phyloP scores from a whole-genome alignment of 2,888 invertebrate species.

The Cephus rjabovi region DNA sequence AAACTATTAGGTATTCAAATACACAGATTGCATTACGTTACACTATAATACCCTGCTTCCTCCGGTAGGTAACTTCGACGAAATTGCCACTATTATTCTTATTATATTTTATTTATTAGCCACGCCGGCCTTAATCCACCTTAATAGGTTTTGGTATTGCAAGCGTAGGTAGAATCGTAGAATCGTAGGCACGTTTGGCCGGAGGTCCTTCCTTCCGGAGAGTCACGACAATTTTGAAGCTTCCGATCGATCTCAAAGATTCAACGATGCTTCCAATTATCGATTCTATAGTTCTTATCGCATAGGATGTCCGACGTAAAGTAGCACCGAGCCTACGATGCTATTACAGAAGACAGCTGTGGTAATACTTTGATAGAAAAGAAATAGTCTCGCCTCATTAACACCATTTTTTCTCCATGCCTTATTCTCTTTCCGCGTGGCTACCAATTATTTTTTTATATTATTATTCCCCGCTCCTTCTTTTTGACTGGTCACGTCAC shows the following conservation, averaged over 20 bases:
- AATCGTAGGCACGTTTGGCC: background rate
- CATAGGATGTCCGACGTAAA: background rate
- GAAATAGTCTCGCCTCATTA: conserved; percentile 60
- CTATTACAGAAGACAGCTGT: background rate
- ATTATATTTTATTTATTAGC: conserved; percentile 51
- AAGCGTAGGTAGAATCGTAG: background rate
- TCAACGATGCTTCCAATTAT: background rate
- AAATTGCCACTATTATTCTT: conserved; percentile 53
- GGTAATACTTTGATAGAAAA: conserved; percentile 33
- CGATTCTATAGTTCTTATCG: background rate
- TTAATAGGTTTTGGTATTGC: background rate
- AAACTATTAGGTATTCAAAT: conserved; percentile 63
- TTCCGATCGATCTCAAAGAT: background rate
- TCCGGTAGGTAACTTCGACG: conserved; percentile 31
- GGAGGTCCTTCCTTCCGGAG: background rate
- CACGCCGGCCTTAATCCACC: conserved; percentile 33
- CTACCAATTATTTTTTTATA: background rate
- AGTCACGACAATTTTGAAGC: background rate
- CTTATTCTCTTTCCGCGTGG: conserved; percentile 2
- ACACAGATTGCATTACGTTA: conserved; percentile 58
- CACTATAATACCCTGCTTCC: conserved; percentile 38
- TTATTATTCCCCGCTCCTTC: background rate
- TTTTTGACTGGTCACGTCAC: conserved; percentile 5
- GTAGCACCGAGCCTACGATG: background rate
- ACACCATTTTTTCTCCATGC: conserved; percentile 35